Percentiles rank a stretch among this genome's conserved stretches.
These are phyloP conservation scores for Lagorchestes hirsutus DNA, from an alignment of 2,797 vertebrate species.

Conservation along the genomic window DNA sequence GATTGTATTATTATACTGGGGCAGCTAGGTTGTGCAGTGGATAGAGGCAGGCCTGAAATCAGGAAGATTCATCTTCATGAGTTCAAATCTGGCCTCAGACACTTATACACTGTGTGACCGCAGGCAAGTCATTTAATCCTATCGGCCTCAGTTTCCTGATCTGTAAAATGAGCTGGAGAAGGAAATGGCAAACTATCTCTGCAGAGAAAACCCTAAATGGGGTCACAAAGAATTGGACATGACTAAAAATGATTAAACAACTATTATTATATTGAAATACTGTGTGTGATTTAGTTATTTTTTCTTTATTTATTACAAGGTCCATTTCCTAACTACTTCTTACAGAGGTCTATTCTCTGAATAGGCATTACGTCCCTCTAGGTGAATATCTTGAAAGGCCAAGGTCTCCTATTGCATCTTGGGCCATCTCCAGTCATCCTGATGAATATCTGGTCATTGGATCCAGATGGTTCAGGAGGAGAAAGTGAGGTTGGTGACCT, in stretches of 20 bases:
- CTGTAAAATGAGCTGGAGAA: background rate
- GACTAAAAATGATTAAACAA: background rate
- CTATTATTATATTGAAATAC: background rate
- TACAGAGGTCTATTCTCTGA: no score
- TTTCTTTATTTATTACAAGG: no score
- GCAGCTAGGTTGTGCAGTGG: background rate
- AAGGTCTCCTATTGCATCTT: no score
- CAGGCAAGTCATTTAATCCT: background rate
- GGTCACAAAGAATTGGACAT: background rate
- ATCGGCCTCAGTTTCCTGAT: background rate
- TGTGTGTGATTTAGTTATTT: no score
- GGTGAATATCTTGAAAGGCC: no score
- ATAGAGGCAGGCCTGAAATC: background rate
- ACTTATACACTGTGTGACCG: background rate
- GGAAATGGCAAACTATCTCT: background rate
- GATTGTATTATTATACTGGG: background rate
- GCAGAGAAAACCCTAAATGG: background rate
- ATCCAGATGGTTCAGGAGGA: no score
- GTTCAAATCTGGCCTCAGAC: background rate
- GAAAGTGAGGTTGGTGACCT: no score
- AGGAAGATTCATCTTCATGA: background rate
- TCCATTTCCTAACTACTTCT: no score
- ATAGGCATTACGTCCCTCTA: no score
- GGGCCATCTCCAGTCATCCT: no score
- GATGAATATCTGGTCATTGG: no score